Evolutionary conservation across 2,113 vertebrate genomes (phyloP).

Genomic region (Poeciliopsis turrubarensis): DNA sequence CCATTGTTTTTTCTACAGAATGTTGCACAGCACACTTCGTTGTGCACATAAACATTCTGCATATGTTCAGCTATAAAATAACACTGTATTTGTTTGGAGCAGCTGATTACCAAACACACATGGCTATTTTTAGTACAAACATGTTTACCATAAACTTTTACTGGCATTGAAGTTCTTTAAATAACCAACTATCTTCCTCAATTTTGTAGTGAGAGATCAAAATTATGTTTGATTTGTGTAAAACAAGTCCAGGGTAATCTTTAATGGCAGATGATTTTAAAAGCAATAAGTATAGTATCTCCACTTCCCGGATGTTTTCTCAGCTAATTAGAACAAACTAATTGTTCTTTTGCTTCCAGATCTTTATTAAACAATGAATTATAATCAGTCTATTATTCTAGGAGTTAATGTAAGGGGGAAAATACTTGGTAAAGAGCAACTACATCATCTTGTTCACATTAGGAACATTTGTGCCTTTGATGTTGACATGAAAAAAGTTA

Average conservation of each 20-base stretch:
- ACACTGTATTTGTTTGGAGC: not conserved
- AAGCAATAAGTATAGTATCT: conserved; percentile 56
- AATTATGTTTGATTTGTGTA: conserved; percentile 33
- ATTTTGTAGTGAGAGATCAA: not conserved
- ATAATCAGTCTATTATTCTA: conserved; percentile 41
- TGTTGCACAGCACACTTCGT: not conserved
- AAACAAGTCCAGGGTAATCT: conserved; percentile 34
- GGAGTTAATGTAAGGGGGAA: conserved; percentile 30
- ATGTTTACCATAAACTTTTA: not conserved
- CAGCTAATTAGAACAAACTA: conserved; percentile 41
- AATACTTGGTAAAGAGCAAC: conserved; percentile 31
- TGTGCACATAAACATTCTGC: not conserved
- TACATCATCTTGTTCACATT: not conserved
- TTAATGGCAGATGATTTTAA: conserved; percentile 25
- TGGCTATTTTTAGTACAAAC: not conserved
- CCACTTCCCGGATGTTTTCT: conserved; percentile 43
- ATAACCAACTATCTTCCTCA: not conserved
- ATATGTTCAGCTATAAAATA: not conserved
- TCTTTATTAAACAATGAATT: conserved; percentile 65
- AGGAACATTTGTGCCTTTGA: not conserved
- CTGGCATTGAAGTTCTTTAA: not conserved
- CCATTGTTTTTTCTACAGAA: too few relatives aligned
- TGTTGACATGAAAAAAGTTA: not conserved
- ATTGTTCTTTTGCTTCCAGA: conserved; percentile 64
- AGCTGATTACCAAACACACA: not conserved